Conservation (phyloP, 64 coral and sea anemone genomes). For the Montipora foliosa region DNA sequence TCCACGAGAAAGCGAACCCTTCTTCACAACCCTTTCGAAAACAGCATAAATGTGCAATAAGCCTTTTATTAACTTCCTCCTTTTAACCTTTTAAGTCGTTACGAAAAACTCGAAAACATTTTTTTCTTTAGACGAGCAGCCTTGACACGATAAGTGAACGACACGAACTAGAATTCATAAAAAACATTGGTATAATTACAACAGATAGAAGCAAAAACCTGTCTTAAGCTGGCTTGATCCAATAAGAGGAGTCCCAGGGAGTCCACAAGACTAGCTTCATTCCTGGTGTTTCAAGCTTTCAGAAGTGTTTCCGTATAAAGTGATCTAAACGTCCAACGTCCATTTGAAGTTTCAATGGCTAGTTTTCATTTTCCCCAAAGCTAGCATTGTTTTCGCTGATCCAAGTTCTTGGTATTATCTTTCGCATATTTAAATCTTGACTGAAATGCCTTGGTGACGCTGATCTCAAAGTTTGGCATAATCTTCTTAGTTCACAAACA, state of each 20-base stretch:
- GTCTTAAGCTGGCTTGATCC: not conserved
- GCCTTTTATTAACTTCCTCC: too few species aligned
- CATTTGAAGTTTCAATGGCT: not conserved
- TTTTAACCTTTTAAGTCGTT: too few species aligned
- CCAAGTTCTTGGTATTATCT: not conserved
- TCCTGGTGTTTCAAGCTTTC: not conserved
- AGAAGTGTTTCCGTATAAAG: not conserved
- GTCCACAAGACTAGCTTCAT: not conserved
- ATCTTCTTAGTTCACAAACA: not conserved
- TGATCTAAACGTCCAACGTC: not conserved
- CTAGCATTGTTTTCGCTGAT: not conserved
- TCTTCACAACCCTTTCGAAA: not conserved
- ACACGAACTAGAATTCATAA: not conserved
- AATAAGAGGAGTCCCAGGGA: not conserved
- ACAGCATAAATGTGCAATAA: not conserved
- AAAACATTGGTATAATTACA: not conserved
- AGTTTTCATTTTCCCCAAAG: not conserved
- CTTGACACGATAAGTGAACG: not conserved
- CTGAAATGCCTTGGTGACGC: not conserved
- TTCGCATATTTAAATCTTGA: not conserved
- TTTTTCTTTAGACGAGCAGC: constrained; percentile 18
- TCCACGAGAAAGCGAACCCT: too few species aligned
- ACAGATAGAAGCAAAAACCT: constrained; percentile 42
- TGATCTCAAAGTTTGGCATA: not conserved
- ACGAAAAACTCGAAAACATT: not conserved